These are phyloP conservation scores for Spicauda simplicius DNA, from an alignment of 2,888 invertebrate genomes.

Conservation along the genomic window DNA sequence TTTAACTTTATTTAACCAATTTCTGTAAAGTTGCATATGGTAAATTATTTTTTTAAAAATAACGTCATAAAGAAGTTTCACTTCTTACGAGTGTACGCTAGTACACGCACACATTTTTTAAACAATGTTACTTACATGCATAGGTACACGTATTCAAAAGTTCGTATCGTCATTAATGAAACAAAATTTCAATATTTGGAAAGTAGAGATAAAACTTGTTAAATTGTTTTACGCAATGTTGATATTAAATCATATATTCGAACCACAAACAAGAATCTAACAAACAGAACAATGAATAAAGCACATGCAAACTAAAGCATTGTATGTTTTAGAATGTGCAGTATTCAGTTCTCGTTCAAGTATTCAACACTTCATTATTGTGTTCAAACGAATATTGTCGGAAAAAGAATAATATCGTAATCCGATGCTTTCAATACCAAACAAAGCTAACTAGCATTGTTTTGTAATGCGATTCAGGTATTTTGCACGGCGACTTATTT, in stretches of 20 bases:
- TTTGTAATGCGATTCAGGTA: not conserved
- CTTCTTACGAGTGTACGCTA: too few relatives aligned
- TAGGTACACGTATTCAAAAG: too few relatives aligned
- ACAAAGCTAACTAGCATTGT: slow-evolving; percentile 1
- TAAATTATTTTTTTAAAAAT: too few relatives aligned
- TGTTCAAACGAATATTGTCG: slow-evolving; percentile 17
- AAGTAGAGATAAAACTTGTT: slow-evolving; percentile 6
- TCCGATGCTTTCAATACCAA: slow-evolving; percentile 1
- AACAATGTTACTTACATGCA: too few relatives aligned
- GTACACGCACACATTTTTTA: too few relatives aligned
- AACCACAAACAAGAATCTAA: slow-evolving; percentile 14
- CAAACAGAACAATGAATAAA: slow-evolving; percentile 30
- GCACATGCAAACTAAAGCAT: slow-evolving; percentile 28
- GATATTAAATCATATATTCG: slow-evolving; percentile 29
- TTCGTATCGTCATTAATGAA: too few relatives aligned
- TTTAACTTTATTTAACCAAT: too few relatives aligned
- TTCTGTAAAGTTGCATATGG: too few relatives aligned
- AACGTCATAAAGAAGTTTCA: too few relatives aligned
- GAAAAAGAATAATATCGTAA: not conserved
- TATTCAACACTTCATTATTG: slow-evolving; percentile 30
- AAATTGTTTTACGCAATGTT: slow-evolving; percentile 25
- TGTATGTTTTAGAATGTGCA: slow-evolving; percentile 22
- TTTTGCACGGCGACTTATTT: too few relatives aligned
- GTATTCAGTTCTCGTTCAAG: slow-evolving; percentile 24
- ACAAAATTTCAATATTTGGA: not conserved